Evolutionary conservation across 2,888 invertebrate species (phyloP).

Genomic region (Leptura quadrifasciata): DNA sequence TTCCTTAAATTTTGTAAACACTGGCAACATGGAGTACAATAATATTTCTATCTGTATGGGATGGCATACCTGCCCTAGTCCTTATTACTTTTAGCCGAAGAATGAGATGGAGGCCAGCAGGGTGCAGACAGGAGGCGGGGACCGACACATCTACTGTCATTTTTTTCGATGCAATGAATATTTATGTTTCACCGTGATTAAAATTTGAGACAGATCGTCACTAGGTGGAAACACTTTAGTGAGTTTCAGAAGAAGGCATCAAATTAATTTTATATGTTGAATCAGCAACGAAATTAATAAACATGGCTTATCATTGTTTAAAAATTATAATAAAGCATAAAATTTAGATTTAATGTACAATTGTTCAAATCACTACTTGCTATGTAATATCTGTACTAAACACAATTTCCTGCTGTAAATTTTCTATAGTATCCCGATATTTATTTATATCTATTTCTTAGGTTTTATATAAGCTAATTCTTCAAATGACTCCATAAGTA

Average conservation of each 20-base stretch:
- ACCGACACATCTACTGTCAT: constrained; percentile 58
- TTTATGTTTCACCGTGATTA: constrained; percentile 50
- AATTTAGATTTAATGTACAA: too few relatives aligned
- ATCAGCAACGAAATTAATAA: too few relatives aligned
- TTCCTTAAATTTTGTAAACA: constrained; percentile 5
- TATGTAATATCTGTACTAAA: too few relatives aligned
- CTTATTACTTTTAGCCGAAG: constrained; percentile 17
- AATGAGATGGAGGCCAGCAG: constrained; percentile 50
- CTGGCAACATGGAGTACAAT: constrained; percentile 1
- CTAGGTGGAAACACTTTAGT: constrained; percentile 20
- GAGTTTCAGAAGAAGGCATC: background rate
- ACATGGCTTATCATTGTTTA: too few relatives aligned
- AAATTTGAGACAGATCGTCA: constrained; percentile 46
- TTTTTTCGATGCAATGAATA: constrained; percentile 50
- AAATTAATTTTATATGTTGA: background rate
- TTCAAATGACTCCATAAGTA: too few relatives aligned
- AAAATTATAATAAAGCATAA: too few relatives aligned
- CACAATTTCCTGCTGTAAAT: too few relatives aligned
- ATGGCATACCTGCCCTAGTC: constrained; percentile 13
- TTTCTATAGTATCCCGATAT: too few relatives aligned
- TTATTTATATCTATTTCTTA: too few relatives aligned
- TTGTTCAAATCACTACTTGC: too few relatives aligned
- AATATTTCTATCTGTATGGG: background rate
- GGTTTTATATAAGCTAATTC: too few relatives aligned
- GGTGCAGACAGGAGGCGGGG: constrained; percentile 64